A percentile compares a stretch with the other conserved stretches of the same genome.
Evolutionary conservation across 2,888 invertebrate genomes (phyloP).

Genomic region (Sisyra nigra): DNA sequence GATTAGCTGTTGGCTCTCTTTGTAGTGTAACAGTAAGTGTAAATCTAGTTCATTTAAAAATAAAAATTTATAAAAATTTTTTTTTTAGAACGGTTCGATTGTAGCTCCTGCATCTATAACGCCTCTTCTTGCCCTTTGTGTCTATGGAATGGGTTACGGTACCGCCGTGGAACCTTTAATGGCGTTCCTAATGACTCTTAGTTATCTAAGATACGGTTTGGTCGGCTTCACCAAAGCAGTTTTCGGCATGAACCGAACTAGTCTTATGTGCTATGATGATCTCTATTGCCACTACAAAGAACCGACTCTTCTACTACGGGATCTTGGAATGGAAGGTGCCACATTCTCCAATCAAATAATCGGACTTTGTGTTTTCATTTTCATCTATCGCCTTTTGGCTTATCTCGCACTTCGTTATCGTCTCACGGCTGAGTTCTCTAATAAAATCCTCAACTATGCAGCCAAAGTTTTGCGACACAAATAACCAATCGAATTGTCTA

Average conservation of each 20-base stretch:
- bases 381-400: constrained; percentile 34
- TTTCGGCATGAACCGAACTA: constrained; percentile 7
- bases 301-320: constrained; percentile 8
- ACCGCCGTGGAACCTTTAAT: constrained; percentile 33
- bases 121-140: constrained; percentile 37
- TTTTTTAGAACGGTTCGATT: constrained; percentile 41
- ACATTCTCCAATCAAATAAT: constrained; percentile 35
- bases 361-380: constrained; percentile 36
- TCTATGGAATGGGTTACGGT: constrained; percentile 49
- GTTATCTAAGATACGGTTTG: constrained; percentile 52
- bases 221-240: constrained; percentile 27
- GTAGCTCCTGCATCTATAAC: constrained; percentile 38
- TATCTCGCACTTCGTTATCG: constrained; percentile 40
- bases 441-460: constrained; percentile 34
- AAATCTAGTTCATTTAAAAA: constrained; percentile 3
- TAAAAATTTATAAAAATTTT: constrained; percentile 9
- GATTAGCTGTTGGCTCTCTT: constrained; percentile 47
- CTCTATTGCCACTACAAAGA: constrained; percentile 10
- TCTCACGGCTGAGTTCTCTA: constrained; percentile 37
- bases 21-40: constrained; percentile 38
- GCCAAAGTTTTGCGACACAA: constrained; percentile 37
- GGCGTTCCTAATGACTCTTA: constrained; percentile 36
- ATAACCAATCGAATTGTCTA: no score
- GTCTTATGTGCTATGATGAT: constrained; percentile 9
- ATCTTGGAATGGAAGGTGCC: constrained; percentile 9